Percentiles rank a stretch among this genome's conserved stretches.
Evolutionary conservation across 2,113 vertebrate species (phyloP).

Genomic region (Ictalurus furcatus): DNA sequence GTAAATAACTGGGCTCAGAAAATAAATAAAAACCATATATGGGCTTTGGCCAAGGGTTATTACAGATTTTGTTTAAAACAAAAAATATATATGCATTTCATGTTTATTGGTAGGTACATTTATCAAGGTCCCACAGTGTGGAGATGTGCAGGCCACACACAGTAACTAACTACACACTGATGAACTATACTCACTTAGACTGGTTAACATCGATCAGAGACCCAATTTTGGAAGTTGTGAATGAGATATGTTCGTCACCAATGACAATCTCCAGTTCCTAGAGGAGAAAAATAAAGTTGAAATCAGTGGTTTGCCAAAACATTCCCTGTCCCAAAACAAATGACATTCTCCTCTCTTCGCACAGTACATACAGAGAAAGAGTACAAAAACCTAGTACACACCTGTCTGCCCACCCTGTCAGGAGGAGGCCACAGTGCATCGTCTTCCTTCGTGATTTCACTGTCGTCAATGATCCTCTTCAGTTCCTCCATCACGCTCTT

Average conservation of each 20-base stretch:
- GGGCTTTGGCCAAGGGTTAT: not conserved
- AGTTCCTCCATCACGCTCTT: conserved; percentile 99
- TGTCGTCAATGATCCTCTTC: conserved; percentile 97
- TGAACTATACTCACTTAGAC: conserved; percentile 84
- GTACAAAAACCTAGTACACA: conserved; percentile 59
- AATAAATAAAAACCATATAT: not conserved
- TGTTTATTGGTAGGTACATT: not conserved
- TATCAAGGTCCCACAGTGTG: not conserved
- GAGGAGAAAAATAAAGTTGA: conserved; percentile 22
- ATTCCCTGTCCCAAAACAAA: not conserved
- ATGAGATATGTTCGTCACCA: conserved; percentile 98
- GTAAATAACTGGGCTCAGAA: not conserved
- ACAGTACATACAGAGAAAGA: not conserved
- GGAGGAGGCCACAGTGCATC: conserved; percentile 97
- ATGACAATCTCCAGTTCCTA: conserved; percentile 98
- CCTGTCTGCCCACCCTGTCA: conserved; percentile 95
- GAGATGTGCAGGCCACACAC: not conserved
- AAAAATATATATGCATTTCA: not conserved
- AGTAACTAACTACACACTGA: not conserved
- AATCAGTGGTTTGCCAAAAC: not conserved
- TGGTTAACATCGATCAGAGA: conserved; percentile 99
- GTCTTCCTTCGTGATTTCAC: conserved; percentile 98
- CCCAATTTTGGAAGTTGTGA: conserved; percentile 98
- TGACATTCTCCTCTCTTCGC: not conserved
- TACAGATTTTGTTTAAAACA: too few relatives aligned